phyloP scores from a whole-genome alignment of 2,113 vertebrate genomes.

The Mustela lutreola region DNA sequence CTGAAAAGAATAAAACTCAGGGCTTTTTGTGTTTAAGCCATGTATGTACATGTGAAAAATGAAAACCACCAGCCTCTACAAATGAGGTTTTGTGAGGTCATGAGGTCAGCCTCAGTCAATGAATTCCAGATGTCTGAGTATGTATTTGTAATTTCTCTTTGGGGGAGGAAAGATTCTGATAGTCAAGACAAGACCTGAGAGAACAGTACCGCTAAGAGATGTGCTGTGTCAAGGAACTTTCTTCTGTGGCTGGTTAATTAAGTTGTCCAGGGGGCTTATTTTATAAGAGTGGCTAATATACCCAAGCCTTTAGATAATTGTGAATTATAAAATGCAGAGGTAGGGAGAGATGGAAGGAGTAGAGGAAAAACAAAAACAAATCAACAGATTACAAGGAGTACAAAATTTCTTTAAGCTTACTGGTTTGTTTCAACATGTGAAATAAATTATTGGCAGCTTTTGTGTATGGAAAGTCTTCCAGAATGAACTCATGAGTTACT shows the following conservation, averaged over 20 bases:
- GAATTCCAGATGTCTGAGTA: constrained; percentile 18
- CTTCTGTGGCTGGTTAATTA: not conserved
- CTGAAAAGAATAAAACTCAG: not conserved
- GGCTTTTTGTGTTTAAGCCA: not conserved
- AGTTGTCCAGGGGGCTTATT: not conserved
- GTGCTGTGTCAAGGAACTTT: not conserved
- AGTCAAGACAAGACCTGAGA: not conserved
- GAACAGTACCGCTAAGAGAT: not conserved
- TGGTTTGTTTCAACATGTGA: not conserved
- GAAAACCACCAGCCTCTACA: not conserved
- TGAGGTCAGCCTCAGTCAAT: not conserved
- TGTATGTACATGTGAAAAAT: not conserved
- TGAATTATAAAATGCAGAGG: not conserved
- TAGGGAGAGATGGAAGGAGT: not conserved
- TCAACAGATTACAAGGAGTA: not conserved
- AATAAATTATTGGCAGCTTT: not conserved
- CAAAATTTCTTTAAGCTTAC: not conserved
- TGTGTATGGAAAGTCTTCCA: not conserved
- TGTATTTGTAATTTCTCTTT: not conserved
- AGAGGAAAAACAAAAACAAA: not conserved
- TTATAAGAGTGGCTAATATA: not conserved
- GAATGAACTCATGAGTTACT: not conserved
- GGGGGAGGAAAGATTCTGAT: not conserved
- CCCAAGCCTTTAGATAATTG: not conserved
- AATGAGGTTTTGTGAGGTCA: not conserved